These are phyloP conservation scores for Diaprepes abbreviatus DNA, from an alignment of 2,888 invertebrate genomes.

Conservation along the genomic window DNA sequence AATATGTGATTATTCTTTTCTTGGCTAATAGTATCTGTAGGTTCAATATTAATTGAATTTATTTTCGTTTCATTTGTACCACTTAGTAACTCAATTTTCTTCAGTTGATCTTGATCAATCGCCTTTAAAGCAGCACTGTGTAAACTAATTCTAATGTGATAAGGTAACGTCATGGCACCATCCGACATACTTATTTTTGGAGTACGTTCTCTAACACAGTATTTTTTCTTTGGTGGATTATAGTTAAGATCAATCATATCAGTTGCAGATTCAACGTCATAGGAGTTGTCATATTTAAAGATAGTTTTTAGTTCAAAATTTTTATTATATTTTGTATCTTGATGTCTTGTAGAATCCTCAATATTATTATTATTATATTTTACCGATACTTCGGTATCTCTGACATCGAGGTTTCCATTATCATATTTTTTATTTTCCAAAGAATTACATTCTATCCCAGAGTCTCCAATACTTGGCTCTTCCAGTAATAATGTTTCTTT, in stretches of 20 bases:
- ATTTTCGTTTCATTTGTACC: neutral
- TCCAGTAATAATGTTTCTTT: no score
- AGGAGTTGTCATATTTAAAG: neutral
- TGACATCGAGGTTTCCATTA: no score
- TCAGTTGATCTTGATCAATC: neutral
- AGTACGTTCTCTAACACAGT: slow-evolving; percentile 33
- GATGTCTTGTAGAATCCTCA: no score
- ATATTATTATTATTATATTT: no score
- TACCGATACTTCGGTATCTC: no score
- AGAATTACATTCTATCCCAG: no score
- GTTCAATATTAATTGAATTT: neutral
- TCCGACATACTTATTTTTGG: slow-evolving; percentile 33
- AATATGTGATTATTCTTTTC: slow-evolving; percentile 5
- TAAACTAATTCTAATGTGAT: slow-evolving; percentile 30
- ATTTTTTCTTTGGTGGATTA: slow-evolving; percentile 44
- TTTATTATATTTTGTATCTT: neutral
- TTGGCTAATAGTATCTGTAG: neutral
- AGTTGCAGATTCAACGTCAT: slow-evolving; percentile 4
- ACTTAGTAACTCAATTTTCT: neutral
- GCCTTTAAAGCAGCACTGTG: slow-evolving; percentile 4
- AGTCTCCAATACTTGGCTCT: no score
- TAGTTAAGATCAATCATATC: slow-evolving; percentile 42
- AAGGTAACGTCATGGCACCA: slow-evolving; percentile 26
- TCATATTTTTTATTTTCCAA: no score
- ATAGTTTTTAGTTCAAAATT: slow-evolving; percentile 30